Evolutionary conservation across 2,888 invertebrate species (phyloP), one percentile per base, ranked within the genome.

Genomic region (Sussaba pulchella): DNA sequence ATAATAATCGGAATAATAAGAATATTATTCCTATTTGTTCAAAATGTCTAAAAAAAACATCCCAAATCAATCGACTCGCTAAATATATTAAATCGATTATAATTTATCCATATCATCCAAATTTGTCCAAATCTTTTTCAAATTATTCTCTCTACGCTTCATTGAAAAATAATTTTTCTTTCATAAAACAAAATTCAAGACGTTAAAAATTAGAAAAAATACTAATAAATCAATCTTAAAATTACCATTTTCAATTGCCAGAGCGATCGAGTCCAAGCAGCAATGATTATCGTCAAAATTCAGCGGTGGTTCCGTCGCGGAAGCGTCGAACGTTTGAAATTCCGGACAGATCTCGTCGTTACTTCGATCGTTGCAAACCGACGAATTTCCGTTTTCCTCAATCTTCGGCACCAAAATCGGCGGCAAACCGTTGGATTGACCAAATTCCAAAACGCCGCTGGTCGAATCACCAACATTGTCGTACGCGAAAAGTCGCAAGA

Each of bases 211-310:
- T n/a, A 6, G 1, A 14, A n/a, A 17, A 2, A 31, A 6, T 6
- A 43, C 6, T 9, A 5, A 17, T 24, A 31, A n/a, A 57, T 26
- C 12, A 39, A 36, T 50, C 5, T 14, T 10, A 19, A 2, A 54
- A 64, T 43, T 39, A 80, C 80, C 80, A n/a, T 72, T 36, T 8
- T 80, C 72, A 14, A 80, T 80, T 14, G 80, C 76, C 12, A 6
- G 71, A 9, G 63, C 45, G 1, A 72, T 66, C 8, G 67, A 71
- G 8, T 63, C 76, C 17, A 67, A 45, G 47, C 47, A 67, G 43
- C 39, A 21, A 26, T 19, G 6, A 17, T 63, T 63, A 19, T 54
- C 76, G 9, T 67, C 66, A 12, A 67, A 14, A 52, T 43, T 17
- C 14, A 39, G 43, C 8, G 14, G 1, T n/a, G 50, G 17, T 41